A percentile compares a stretch with the other conserved stretches of the same genome.
These are phyloP conservation scores for Cyprinus carpio DNA, from an alignment of 2,113 vertebrate genomes.

Conservation along the genomic window DNA sequence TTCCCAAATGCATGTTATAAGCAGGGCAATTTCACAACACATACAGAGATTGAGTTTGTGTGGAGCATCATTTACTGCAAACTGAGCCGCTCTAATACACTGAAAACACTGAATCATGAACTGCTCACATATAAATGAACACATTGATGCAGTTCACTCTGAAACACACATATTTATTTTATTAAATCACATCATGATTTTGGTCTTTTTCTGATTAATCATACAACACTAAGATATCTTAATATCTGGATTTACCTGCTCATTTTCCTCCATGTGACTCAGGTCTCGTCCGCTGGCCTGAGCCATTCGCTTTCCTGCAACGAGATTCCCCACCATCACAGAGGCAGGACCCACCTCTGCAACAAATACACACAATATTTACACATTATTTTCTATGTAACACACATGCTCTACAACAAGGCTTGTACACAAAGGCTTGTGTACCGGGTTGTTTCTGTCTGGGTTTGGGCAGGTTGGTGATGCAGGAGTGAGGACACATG, in stretches of 20 bases:
- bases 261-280: slow-evolving; percentile 94
- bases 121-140: neutral
- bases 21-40: too few relatives aligned
- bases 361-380: slow-evolving; percentile 15
- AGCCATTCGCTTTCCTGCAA: slow-evolving; percentile 97
- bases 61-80: neutral
- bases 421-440: neutral
- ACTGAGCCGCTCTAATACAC: neutral
- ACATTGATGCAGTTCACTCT: neutral
- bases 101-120: neutral
- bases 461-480: slow-evolving; percentile 95
- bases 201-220: neutral
- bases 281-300: slow-evolving; percentile 96
- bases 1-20: too few relatives aligned
- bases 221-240: neutral
- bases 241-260: slow-evolving; percentile 79
- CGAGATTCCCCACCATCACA: slow-evolving; percentile 99
- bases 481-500: slow-evolving; percentile 97
- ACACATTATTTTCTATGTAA: neutral
- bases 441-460: slow-evolving; percentile 96
- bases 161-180: neutral
- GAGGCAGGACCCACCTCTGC: slow-evolving; percentile 98
- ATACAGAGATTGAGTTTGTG: neutral
- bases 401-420: neutral
- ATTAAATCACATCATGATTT: neutral